phyloP scores from a whole-genome alignment of 2,113 vertebrate species.

The Procavia capensis region DNA sequence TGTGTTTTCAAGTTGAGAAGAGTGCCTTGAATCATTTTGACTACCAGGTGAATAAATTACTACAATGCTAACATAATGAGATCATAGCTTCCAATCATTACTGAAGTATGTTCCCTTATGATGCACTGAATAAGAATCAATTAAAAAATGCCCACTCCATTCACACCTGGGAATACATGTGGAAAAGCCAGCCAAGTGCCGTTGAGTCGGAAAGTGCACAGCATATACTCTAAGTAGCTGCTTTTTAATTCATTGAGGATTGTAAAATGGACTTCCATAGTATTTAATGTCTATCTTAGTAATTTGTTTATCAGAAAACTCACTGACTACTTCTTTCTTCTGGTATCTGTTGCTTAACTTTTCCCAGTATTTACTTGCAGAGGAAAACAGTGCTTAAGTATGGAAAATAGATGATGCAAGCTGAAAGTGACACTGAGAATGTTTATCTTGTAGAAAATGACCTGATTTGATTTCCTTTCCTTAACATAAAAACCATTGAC shows the following conservation, averaged over 20 bases:
- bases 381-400: not conserved
- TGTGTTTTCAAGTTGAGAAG: not conserved
- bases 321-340: not conserved
- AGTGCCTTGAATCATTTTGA: conserved; percentile 51
- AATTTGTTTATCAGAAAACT: conserved; percentile 21
- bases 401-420: conserved; percentile 19
- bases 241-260: not conserved
- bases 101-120: conserved; percentile 1
- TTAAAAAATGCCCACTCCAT: not conserved
- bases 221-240: not conserved
- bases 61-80: conserved; percentile 17
- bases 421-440: conserved; percentile 8
- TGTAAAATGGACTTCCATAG: not conserved
- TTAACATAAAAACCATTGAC: conserved; percentile 47
- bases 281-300: not conserved
- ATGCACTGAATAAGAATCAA: not conserved
- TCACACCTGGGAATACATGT: not conserved
- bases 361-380: conserved; percentile 4
- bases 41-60: not conserved
- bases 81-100: conserved; percentile 28
- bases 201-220: too few species aligned
- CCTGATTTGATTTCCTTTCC: conserved; percentile 11
- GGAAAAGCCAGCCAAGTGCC: too few species aligned
- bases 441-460: conserved; percentile 29
- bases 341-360: not conserved